Evolutionary conservation across 2,888 invertebrate genomes (phyloP), one percentile per base, ranked within the genome.

Genomic region (Mesorhabditis belari): DNA sequence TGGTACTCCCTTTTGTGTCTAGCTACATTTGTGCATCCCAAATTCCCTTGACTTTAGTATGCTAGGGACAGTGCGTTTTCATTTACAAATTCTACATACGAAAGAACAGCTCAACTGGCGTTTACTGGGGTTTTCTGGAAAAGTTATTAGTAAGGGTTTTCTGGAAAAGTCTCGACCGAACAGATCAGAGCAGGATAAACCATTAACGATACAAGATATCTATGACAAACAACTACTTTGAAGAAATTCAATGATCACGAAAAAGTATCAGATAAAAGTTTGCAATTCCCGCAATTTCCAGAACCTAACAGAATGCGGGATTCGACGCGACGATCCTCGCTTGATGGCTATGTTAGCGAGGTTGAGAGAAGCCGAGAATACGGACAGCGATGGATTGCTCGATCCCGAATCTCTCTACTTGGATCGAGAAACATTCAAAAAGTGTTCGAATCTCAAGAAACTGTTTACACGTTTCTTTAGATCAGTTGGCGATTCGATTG

Each of bases 401-500:
- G 73, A 70, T 5, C 55, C 65, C 5, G 67, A 74, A 23, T 64
- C 69, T 52, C 58, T 74, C 51, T 67, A 65, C 51, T 53, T 74
- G 44, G 73, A 74, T 53, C 64, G 67, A 60, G 73, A 74, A 12
- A 63, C 64, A 2, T 74, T 74, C 62, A 74, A 71, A 57, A 65
- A 61, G 67, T 69, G n/a, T 19, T n/a, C 23, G 12, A 19, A 19
- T 51, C n/a, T n/a, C 51, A 2, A 51, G 17, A 51, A 9, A n/a
- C 12, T 51, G 51, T 9, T 19, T 9, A 17, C 23, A 24, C 25
- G 23, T 12, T 28, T 5, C 55, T 66, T 49, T 28, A 78, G 77
- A 52, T 79, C 75, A 59, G 72, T 79, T 27, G 78, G 76, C 54
- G 71, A 68, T 19, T 72, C 73, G 55, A 79, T 79, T 53, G 73